A percentile compares a stretch with the other conserved stretches of the same genome.
phyloP scores from a whole-genome alignment of 1,140 invertebrate species.

The Amyelois transitella region DNA sequence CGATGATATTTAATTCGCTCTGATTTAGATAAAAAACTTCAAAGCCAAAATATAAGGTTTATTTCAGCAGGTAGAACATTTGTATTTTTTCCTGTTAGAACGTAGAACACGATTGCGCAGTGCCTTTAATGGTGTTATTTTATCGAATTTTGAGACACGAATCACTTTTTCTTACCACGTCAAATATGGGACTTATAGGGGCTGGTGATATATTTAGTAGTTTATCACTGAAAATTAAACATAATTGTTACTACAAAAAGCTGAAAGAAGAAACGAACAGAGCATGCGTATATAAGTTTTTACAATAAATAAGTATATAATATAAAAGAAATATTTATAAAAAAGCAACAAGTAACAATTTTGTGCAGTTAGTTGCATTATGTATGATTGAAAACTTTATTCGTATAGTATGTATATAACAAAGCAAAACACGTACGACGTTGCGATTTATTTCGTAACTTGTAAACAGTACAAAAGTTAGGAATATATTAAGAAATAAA shows the following conservation, averaged over 20 bases:
- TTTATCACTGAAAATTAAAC: conserved; percentile 68
- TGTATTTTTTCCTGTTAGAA: background rate
- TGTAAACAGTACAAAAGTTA: too few species aligned
- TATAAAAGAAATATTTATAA: background rate
- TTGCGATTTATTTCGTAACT: too few species aligned
- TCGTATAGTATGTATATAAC: too few species aligned
- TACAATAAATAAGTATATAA: background rate
- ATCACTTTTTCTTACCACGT: conserved; percentile 50
- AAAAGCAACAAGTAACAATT: too few species aligned
- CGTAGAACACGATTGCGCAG: background rate
- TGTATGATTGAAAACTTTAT: too few species aligned
- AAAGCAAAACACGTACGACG: too few species aligned
- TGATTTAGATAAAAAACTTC: too few species aligned
- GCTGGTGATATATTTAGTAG: conserved; percentile 52
- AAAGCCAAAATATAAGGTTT: too few species aligned
- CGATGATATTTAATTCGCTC: too few species aligned
- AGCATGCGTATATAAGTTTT: background rate
- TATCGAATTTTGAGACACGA: conserved; percentile 31
- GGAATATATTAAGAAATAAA: too few species aligned
- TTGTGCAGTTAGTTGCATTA: too few species aligned
- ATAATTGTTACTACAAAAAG: conserved; percentile 25
- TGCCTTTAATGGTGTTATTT: conserved; percentile 28
- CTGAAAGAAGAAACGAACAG: background rate
- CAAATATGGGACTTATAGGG: conserved; percentile 27
- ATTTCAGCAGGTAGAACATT: too few species aligned